Evolutionary conservation across 1,140 invertebrate species (phyloP).

Genomic region (Drosophila virilis): DNA sequence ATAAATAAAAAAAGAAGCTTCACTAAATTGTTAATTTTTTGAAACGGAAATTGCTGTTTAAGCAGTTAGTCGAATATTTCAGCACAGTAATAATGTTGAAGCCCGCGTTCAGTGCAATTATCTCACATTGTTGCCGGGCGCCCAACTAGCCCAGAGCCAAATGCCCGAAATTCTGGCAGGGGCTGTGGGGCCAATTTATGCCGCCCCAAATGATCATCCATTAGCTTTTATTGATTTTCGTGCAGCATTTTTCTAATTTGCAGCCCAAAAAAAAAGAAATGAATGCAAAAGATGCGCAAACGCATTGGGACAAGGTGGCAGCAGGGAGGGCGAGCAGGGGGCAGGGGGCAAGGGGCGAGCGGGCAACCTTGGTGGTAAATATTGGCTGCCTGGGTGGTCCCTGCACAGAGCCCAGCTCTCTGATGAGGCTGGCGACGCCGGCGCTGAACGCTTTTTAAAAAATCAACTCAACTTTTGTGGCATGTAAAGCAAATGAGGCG

Average conservation of each 20-base stretch:
- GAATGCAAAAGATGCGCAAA: constrained; percentile 46
- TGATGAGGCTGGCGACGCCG: constrained; percentile 47
- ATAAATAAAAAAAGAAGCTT: neutral
- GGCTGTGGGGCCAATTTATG: constrained; percentile 45
- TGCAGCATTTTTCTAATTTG: constrained; percentile 77
- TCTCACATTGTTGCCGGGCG: constrained; percentile 46
- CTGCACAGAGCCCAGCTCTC: neutral
- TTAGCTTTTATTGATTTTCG: constrained; percentile 77
- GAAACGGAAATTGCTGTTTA: constrained; percentile 27
- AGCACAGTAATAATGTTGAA: neutral
- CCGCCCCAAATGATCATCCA: constrained; percentile 58
- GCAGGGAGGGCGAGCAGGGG: neutral
- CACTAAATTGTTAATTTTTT: neutral
- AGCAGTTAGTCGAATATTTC: constrained; percentile 1
- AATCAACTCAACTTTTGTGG: constrained; percentile 64
- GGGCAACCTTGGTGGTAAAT: constrained; percentile 66
- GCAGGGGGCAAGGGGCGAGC: neutral
- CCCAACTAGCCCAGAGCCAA: constrained; percentile 28
- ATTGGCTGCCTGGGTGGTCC: constrained; percentile 66
- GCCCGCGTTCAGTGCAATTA: constrained; percentile 32
- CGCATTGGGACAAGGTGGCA: no score
- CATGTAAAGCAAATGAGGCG: constrained; percentile 80
- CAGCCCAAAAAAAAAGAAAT: constrained; percentile 48
- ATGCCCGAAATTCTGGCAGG: neutral
- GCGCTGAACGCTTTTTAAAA: constrained; percentile 64